Evolutionary conservation across 2,113 vertebrate genomes (phyloP), one percentile per base, ranked within the genome.

Genomic region (Xenus cinereus): DNA sequence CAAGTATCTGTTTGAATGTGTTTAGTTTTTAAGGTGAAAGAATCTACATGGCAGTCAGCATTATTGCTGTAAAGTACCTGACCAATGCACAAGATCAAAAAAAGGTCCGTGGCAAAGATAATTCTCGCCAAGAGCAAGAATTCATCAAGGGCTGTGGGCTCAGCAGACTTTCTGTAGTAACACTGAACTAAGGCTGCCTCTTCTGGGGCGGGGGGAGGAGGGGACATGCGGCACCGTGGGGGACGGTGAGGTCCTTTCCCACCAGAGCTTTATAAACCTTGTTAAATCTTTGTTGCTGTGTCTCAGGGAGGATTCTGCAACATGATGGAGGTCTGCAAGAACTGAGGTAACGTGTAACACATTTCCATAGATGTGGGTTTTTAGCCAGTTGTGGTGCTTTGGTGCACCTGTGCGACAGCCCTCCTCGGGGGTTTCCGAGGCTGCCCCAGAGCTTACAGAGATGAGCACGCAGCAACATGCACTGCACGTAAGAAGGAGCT

Each of bases 341-440:
- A 37, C 74, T 35, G 28, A 81, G 30, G 30, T 12, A 73, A 80
- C 3, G 1, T 7, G 9, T 37, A 51, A 41, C 39, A 7, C 3
- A 7, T 91, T 77, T 84, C 45, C 7, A 1, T 24, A 35, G 30
- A 23, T 1, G 1, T 12, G 3, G 0, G 14, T 9, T 59, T 66
- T 91, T 35, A 84, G 32, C 41, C 32, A 43, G 18, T 27, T 87
- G 59, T 33, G 51, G 35, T 74, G n/a, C 46, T 7, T 15, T 39
- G 6, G 27, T 62, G 60, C 69, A 18, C 7, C 18, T 57, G 27
- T 22, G 37, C 32, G 10, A 5, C 13, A 66, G 50, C 28, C 20
- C 7, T 63, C n/a, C 18, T 13, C 0, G 0, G 9, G 37, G 28
- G 33, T 50, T 82, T 60, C 32, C 17, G 10, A 53, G 35, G 12